phyloP scores from a whole-genome alignment of 1,140 invertebrate species.

The Medauroidea extradentata region DNA sequence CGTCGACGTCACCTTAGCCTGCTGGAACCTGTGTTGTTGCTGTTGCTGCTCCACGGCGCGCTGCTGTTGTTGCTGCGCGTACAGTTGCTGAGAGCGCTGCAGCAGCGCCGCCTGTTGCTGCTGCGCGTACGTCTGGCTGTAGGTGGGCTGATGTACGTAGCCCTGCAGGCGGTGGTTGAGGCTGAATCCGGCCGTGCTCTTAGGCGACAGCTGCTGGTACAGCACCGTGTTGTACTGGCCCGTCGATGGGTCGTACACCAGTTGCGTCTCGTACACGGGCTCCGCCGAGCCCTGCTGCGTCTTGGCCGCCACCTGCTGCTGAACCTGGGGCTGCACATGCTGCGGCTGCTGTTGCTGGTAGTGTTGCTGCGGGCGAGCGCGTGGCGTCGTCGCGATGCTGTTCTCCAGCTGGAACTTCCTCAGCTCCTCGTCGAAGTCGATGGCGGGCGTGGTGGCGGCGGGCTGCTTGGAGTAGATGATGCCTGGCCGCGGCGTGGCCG shows the following conservation, averaged over 20 bases:
- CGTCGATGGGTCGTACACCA: constrained; percentile 70
- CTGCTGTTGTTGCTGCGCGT: constrained; percentile 50
- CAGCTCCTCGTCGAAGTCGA: constrained; percentile 69
- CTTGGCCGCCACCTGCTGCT: constrained; percentile 38
- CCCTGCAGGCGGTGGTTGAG: constrained; percentile 61
- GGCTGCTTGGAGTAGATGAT: constrained; percentile 24
- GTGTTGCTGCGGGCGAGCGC: neutral
- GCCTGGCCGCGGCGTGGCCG: constrained; percentile 29
- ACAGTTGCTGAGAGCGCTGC: constrained; percentile 67
- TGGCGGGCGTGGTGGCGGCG: constrained; percentile 43
- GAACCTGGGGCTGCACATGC: neutral
- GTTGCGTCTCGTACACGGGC: constrained; percentile 68
- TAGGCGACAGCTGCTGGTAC: constrained; percentile 70
- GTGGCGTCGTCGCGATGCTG: constrained; percentile 46
- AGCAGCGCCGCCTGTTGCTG: constrained; percentile 62
- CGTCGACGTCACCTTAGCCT: constrained; percentile 26
- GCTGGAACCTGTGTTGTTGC: constrained; percentile 44
- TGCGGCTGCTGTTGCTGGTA: constrained; percentile 37
- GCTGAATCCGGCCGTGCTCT: constrained; percentile 57
- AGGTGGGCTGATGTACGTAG: constrained; percentile 56
- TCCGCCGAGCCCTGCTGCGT: constrained; percentile 40
- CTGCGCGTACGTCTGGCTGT: constrained; percentile 63
- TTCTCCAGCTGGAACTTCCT: constrained; percentile 74
- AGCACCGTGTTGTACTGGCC: constrained; percentile 76
- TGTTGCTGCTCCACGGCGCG: constrained; percentile 39